These are phyloP conservation scores for Ectemnius cavifrons DNA, from an alignment of 2,888 invertebrate genomes.

Conservation along the genomic window DNA sequence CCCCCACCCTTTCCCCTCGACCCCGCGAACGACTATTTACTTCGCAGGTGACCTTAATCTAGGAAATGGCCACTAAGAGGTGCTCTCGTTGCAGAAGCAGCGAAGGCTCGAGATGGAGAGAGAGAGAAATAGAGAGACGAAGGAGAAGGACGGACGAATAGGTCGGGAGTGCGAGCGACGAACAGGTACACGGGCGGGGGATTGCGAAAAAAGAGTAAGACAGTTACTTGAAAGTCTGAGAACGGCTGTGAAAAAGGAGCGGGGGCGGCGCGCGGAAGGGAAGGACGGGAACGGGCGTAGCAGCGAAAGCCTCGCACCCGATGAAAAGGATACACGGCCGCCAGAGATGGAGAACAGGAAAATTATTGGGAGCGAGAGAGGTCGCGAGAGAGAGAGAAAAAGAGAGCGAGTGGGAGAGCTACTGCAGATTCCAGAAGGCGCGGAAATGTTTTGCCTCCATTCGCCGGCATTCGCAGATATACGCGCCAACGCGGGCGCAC, in stretches of 20 bases:
- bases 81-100: slow-evolving; percentile 36
- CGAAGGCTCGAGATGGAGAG: slow-evolving; percentile 21
- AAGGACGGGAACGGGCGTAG: not conserved
- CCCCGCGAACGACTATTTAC: slow-evolving; percentile 60
- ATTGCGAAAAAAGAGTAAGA: slow-evolving; percentile 4
- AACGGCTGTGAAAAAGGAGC: not conserved
- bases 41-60: slow-evolving; percentile 63
- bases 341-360: not conserved
- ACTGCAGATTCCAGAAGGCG: slow-evolving; percentile 13
- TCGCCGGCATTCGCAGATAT: not conserved
- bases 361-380: slow-evolving; percentile 4
- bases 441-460: slow-evolving; percentile 31
- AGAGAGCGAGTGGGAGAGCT: not conserved
- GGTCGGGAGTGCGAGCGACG: not conserved
- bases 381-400: not conserved
- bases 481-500: not conserved
- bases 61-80: slow-evolving; percentile 63
- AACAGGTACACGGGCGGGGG: not conserved
- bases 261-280: not conserved
- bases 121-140: slow-evolving; percentile 16
- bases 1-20: slow-evolving; percentile 5
- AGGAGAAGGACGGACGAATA: not conserved
- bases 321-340: slow-evolving; percentile 1
- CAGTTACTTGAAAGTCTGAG: slow-evolving; percentile 4
- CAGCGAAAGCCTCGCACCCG: not conserved